Evolutionary conservation across 2,888 invertebrate species (phyloP), one percentile per base, ranked within the genome.

Genomic region (Leistus spinibarbis): DNA sequence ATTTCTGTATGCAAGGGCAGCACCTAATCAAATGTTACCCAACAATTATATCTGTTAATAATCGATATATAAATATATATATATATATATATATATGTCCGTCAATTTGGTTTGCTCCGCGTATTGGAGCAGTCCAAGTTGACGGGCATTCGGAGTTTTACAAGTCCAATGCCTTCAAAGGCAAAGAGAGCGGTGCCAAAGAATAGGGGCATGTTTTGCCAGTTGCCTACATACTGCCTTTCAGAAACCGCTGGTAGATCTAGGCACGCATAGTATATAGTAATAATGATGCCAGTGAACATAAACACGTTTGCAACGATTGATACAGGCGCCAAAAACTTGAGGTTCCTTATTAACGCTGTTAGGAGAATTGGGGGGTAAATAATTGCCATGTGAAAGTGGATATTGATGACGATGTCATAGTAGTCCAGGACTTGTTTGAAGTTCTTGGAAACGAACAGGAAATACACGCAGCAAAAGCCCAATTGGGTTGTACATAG

Each of bases 391-490:
- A 95, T 95, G 83, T 94, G 92, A 7, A 91, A 81, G 65, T 93
- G 91, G 0, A 93, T 87, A 77, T 91, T 89, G 68, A 92, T 83
- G 57, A 88, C 83, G 54, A 91, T 84, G 16, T 88, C 88, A 83
- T 92, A 91, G 77, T 89, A 88, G 78, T 91, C 89, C 79, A 92
- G 85, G 24, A 94, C 90, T 90, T 93, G 90, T 85, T 93, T 89
- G 77, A 95, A 84, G 84, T 96, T 97, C 77, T 92, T 91, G 9
- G 97, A 93, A 79, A 98, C 94, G 85, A 98, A 98, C 16, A 98
- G 95, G 81, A 98, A 94, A 86, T 99, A 99, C 24, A 98, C 95
- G 85, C 97, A 98, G 85, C 99, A 99, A 87, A 99, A 98, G 76
- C 99, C 99, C 77, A 99, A 88, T 86, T 99, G 99, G n/a, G 98